These are phyloP conservation scores for Caenorhabditis tropicalis DNA, from an alignment of 1,140 invertebrate genomes.

Conservation along the genomic window DNA sequence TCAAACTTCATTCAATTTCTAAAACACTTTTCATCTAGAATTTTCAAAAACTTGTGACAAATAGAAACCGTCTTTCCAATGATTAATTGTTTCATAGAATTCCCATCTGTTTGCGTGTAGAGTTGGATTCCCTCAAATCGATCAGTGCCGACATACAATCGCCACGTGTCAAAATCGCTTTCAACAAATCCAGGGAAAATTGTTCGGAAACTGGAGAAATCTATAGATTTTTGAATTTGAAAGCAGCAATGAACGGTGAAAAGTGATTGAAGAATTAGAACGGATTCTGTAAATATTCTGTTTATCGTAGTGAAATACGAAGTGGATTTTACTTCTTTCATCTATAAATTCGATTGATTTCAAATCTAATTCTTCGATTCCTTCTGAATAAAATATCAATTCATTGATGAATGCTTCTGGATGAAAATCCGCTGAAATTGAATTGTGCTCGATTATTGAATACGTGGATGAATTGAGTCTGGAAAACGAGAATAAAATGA, in stretches of 20 bases:
- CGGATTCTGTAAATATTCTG: not conserved
- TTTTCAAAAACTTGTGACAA: not conserved
- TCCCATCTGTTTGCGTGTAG: not conserved
- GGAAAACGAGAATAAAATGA: not conserved
- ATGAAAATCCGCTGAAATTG: not conserved
- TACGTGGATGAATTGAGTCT: not conserved
- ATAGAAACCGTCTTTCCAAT: not conserved
- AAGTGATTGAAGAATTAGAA: not conserved
- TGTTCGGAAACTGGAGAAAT: not conserved
- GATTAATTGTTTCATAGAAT: not conserved
- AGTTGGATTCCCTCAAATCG: not conserved
- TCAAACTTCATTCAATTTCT: not conserved
- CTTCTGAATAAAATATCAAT: not conserved
- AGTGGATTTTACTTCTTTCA: not conserved
- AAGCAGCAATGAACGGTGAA: not conserved
- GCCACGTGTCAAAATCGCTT: slow-evolving; percentile 25
- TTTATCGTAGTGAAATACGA: not conserved
- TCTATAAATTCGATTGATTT: not conserved
- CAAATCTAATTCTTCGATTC: not conserved
- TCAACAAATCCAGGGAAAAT: not conserved
- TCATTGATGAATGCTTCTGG: not conserved
- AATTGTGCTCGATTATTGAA: not conserved
- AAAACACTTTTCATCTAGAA: not conserved
- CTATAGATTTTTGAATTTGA: not conserved
- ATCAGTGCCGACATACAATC: not conserved